Percentiles rank a stretch among this genome's conserved stretches.
These are phyloP conservation scores for Caenorhabditis sp. DNA, from an alignment of 2,888 invertebrate genomes.

Conservation along the genomic window DNA sequence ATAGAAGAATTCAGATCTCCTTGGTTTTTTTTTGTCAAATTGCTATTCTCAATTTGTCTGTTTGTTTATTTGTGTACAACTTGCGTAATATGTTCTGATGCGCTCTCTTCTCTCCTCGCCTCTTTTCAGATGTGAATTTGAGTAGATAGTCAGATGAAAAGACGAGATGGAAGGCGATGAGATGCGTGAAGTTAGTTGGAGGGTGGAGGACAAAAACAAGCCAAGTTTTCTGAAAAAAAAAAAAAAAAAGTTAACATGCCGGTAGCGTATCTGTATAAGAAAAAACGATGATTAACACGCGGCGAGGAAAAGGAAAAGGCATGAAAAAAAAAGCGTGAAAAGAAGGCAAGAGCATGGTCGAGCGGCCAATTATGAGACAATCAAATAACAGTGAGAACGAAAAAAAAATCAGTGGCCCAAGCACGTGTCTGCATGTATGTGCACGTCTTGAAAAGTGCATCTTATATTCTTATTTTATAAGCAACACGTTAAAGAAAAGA, in stretches of 20 bases:
- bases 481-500: too few relatives aligned
- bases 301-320: background rate
- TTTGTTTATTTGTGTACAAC: background rate
- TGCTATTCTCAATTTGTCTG: too few relatives aligned
- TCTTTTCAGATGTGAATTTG: background rate
- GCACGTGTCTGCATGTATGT: slow-evolving; percentile 3
- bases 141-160: slow-evolving; percentile 22
- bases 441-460: slow-evolving; percentile 9
- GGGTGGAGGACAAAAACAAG: slow-evolving; percentile 11
- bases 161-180: slow-evolving; percentile 6
- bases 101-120: background rate
- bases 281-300: slow-evolving; percentile 6
- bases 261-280: slow-evolving; percentile 8
- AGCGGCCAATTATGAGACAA: slow-evolving; percentile 31
- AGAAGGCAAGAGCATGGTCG: slow-evolving; percentile 5
- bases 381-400: slow-evolving; percentile 10
- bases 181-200: background rate
- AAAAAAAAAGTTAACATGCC: slow-evolving; percentile 2
- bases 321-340: slow-evolving; percentile 2
- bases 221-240: slow-evolving; percentile 14
- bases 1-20: too few relatives aligned
- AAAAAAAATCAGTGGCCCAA: background rate
- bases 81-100: background rate
- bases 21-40: too few relatives aligned
- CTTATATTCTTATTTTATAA: slow-evolving; percentile 9